Evolutionary conservation across 2,797 vertebrate genomes (phyloP), one percentile per base, ranked within the genome.

Genomic region (Tenualosa thibaudeaui): DNA sequence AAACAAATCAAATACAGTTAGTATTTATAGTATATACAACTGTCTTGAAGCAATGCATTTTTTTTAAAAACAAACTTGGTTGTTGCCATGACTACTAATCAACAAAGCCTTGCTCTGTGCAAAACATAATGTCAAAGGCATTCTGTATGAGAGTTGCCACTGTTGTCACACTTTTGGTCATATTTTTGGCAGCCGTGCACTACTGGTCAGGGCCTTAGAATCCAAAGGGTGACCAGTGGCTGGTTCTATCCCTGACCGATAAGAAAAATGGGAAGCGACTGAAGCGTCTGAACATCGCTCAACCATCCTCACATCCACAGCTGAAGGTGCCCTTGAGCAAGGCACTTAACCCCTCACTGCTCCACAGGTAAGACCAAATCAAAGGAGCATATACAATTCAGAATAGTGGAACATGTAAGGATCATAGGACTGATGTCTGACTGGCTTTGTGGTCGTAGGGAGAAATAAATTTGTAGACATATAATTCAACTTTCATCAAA

Each of bases 51-150:
- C 15, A 43, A 7, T 78, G 37, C 37, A 19, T 6, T 40, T 13
- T 13, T 31, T 31, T 31, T 37, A 68, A 37, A 3, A 71, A 17
- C 19, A 54, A 5, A 8, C 15, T 71, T 71, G 68, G 68, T 31
- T 37, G 68, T 78, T 78, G 24, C 37, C 17, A 78, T 78, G 71
- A 78, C 71, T 46, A 62, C 71, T 43, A 31, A 75, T 75, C 68
- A 75, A 75, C 68, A 71, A 26, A 15, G 10, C 26, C 24, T 40
- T 31, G 26, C 65, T 37, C 10, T 68, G 26, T 31, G 26, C 65
- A 37, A 40, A 71, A 40, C 65, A 37, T 68, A 31, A 75, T 37
- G 68, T 58, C 56, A 58, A 58, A 75, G 31, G 31, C 31, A 56
- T 56, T 56, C 54, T 40, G 26, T 1, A 37, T 75, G 68, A 15